Evolutionary conservation across 2,888 invertebrate genomes (phyloP), one percentile per base, ranked within the genome.

Genomic region (Agonum fuliginosum): DNA sequence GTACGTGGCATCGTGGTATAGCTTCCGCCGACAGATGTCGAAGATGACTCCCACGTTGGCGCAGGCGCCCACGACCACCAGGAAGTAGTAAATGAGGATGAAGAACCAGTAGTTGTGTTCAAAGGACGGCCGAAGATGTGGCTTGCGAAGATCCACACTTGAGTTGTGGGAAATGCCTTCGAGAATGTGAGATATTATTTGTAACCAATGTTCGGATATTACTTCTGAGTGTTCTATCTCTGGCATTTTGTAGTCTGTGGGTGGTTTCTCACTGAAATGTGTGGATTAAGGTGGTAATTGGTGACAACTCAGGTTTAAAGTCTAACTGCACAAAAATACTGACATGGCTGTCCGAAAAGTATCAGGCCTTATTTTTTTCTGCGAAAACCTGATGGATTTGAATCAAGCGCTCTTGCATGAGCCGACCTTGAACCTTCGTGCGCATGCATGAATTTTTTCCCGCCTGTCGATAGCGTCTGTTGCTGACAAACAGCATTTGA

Each of bases 1-100:
- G 83, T 90, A 91, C 4, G 92, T 92, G 17, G 91, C 89, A 82
- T 93, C 91, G 79, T 88, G 88, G 84, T 90, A 91, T 5, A 92
- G 85, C 77, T 89, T 87, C 79, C 88, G 85, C 41, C 87, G 87
- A 78, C 89, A 82, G 5, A 90, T 87, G 81, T 91, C 89, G 71
- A 88, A 87, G 37, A 92, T 85, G 83, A 93, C 90, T 34, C 88
- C 88, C 0, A 90, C 82, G 84, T 93, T 93, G 74, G 90, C 87
- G 1, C 89, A 79, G 0, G 90, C 86, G 5, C 93, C 93, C 14
- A 88, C 81, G 78, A 89, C 80, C 0, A 91, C 88, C 43, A 93
- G 85, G 0, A 90, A 78, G 0, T 89, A 89, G 83, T 93, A 93
- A 75, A 92, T 88, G 80, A 91, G 88, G 67, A 93, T 86, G 80